Evolutionary conservation across 2,888 invertebrate genomes (phyloP).

Genomic region (Eupithecia inturbata): DNA sequence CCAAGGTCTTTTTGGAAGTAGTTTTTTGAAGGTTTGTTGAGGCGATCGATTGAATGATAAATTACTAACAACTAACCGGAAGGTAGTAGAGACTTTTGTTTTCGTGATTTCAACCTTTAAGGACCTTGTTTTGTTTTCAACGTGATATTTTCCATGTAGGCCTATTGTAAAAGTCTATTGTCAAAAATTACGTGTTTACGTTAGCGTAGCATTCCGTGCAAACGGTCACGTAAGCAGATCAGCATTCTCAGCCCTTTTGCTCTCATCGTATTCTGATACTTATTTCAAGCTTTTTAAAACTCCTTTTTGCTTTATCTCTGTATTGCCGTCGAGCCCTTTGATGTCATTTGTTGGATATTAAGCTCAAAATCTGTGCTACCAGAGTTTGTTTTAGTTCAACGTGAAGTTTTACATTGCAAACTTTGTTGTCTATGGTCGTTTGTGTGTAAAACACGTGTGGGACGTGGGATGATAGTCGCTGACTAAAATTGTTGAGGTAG

Average conservation of each 20-base stretch:
- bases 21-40: not conserved
- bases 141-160: conserved; percentile 17
- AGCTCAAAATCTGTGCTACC: conserved; percentile 5
- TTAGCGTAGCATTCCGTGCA: conserved; percentile 38
- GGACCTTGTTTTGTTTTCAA: conserved; percentile 6
- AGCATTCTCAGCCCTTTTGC: conserved; percentile 24
- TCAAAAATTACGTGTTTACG: conserved; percentile 37
- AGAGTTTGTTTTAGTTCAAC: conserved; percentile 14
- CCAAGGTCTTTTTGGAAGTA: not conserved
- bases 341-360: not conserved
- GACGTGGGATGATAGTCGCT: conserved; percentile 27
- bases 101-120: not conserved
- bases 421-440: conserved; percentile 18
- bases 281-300: conserved; percentile 16
- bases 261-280: conserved; percentile 21
- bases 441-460: conserved; percentile 14
- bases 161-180: conserved; percentile 22
- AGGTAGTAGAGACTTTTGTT: not conserved
- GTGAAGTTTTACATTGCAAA: conserved; percentile 17
- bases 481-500: conserved; percentile 16
- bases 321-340: conserved; percentile 28
- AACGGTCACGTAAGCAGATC: conserved; percentile 43
- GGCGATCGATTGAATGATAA: not conserved
- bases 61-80: not conserved
- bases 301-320: conserved; percentile 23